Evolutionary conservation across 1,140 invertebrate genomes (phyloP).

Genomic region (Caenorhabditis latens): DNA sequence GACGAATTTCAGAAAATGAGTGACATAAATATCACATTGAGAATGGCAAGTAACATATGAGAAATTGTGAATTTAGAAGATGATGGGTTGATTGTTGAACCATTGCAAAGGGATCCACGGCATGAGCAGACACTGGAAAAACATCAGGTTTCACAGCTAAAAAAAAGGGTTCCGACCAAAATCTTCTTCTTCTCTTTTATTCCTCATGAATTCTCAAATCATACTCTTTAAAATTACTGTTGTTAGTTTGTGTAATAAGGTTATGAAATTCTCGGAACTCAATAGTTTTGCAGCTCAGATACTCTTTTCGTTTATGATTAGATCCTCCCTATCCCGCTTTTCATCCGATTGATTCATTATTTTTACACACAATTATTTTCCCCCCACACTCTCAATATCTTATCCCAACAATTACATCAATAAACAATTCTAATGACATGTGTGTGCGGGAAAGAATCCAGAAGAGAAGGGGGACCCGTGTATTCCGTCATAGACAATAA

Average conservation of each 20-base stretch:
- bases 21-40: conserved; percentile 49
- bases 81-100: conserved; percentile 44
- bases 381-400: conserved; percentile 51
- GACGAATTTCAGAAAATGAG: conserved; percentile 5
- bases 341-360: conserved; percentile 31
- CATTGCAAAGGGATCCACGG: conserved; percentile 70
- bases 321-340: not conserved
- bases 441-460: not conserved
- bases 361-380: not conserved
- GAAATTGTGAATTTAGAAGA: not conserved
- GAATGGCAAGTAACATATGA: conserved; percentile 21
- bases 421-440: conserved; percentile 52
- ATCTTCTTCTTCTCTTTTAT: too few relatives aligned
- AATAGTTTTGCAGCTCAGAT: too few relatives aligned
- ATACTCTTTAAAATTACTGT: not conserved
- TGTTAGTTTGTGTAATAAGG: not conserved
- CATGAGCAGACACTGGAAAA: conserved; percentile 72
- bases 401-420: conserved; percentile 5
- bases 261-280: too few relatives aligned
- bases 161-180: too few relatives aligned
- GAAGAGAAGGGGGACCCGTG: conserved; percentile 4
- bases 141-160: not conserved
- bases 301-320: not conserved
- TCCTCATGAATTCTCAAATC: too few relatives aligned
- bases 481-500: conserved; percentile 54